These are phyloP conservation scores for Calycopis cecrops DNA, from an alignment of 1,140 invertebrate species.

Conservation along the genomic window DNA sequence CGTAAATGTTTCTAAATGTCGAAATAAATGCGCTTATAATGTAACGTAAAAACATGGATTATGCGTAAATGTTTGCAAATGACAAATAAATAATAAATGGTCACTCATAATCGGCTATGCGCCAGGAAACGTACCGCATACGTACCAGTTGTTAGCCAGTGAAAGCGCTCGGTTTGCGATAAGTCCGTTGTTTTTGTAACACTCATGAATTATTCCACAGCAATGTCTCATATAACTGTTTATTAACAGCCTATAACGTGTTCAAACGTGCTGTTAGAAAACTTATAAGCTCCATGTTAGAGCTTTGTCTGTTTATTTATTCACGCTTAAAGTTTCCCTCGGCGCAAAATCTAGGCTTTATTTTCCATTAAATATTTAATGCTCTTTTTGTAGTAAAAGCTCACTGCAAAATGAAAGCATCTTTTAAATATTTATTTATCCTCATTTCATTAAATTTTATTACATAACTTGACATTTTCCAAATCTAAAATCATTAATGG, in stretches of 20 bases:
- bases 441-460: too few relatives aligned
- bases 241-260: constrained; percentile 8
- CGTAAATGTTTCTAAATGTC: too few relatives aligned
- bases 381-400: too few relatives aligned
- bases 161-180: neutral
- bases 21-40: too few relatives aligned
- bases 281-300: neutral
- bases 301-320: too few relatives aligned
- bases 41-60: neutral
- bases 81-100: constrained; percentile 11
- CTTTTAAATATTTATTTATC: too few relatives aligned
- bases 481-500: too few relatives aligned
- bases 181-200: constrained; percentile 3
- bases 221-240: constrained; percentile 8
- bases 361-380: too few relatives aligned
- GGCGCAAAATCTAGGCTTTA: too few relatives aligned
- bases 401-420: too few relatives aligned
- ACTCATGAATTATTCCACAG: constrained; percentile 6
- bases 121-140: neutral
- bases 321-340: too few relatives aligned
- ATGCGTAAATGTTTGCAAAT: constrained; percentile 4
- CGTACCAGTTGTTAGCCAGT: neutral
- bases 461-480: too few relatives aligned
- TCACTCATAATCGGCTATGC: neutral
- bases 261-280: constrained; percentile 1